Evolutionary conservation across 1,140 invertebrate species (phyloP).

Genomic region (Tenebrio molitor): DNA sequence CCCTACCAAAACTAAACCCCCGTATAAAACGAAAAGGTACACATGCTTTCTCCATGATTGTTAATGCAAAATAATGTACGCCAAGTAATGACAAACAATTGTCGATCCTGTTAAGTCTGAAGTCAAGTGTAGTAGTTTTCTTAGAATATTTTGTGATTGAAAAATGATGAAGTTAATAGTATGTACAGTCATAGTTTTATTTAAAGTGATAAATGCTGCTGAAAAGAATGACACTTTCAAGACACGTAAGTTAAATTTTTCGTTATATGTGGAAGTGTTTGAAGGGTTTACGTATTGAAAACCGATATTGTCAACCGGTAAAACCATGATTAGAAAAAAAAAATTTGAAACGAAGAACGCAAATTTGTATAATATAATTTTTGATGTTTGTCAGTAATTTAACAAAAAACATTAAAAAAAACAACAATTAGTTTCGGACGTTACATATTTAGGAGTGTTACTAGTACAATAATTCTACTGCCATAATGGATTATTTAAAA

Average conservation of each 20-base stretch:
- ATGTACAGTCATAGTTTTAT: slow-evolving; percentile 26
- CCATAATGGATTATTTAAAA: no score
- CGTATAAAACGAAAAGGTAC: slow-evolving; percentile 34
- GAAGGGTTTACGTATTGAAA: not conserved
- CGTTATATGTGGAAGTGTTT: slow-evolving; percentile 1
- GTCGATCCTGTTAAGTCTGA: not conserved
- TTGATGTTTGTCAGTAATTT: no score
- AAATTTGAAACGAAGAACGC: no score
- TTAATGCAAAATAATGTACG: slow-evolving; percentile 21
- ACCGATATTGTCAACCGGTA: slow-evolving; percentile 10
- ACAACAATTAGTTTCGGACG: no score
- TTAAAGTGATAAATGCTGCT: slow-evolving; percentile 7
- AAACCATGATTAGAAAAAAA: slow-evolving; percentile 23
- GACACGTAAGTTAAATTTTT: slow-evolving; percentile 51
- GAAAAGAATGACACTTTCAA: slow-evolving; percentile 48
- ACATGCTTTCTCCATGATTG: slow-evolving; percentile 26
- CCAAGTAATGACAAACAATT: slow-evolving; percentile 4
- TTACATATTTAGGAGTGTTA: no score
- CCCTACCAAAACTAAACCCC: slow-evolving; percentile 32
- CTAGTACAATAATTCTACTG: no score
- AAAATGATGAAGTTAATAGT: slow-evolving; percentile 8
- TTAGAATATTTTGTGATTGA: slow-evolving; percentile 21
- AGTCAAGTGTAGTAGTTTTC: no score
- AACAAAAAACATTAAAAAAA: no score
- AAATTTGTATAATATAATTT: no score